These are phyloP conservation scores for Ylistrum balloti DNA, from an alignment of 1,140 invertebrate genomes.

Conservation along the genomic window DNA sequence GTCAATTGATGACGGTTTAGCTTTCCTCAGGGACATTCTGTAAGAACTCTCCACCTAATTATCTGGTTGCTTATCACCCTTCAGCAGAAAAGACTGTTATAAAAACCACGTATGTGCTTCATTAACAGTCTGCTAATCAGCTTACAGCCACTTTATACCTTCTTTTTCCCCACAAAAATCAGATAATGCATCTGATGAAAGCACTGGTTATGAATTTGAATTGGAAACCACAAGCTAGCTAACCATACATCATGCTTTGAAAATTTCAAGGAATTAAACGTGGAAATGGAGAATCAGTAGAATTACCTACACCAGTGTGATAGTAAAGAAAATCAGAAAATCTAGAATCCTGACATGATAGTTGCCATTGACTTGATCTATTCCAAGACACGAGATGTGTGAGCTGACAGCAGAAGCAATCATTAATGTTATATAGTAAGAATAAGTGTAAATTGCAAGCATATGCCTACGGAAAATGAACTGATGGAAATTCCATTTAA, in stretches of 20 bases:
- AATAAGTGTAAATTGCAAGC: conserved; percentile 3
- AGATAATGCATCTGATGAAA: too few relatives aligned
- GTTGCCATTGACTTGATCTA: neutral
- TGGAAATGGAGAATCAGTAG: too few relatives aligned
- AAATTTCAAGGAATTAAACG: too few relatives aligned
- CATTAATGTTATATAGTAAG: neutral
- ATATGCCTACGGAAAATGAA: neutral
- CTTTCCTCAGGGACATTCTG: neutral
- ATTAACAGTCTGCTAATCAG: neutral
- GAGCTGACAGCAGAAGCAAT: neutral
- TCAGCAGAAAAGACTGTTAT: neutral
- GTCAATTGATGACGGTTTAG: conserved; percentile 13
- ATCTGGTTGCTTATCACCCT: neutral
- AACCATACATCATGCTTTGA: too few relatives aligned
- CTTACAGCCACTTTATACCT: neutral
- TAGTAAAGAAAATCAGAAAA: too few relatives aligned
- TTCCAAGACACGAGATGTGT: neutral
- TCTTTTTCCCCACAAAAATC: too few relatives aligned
- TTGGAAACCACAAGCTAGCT: neutral
- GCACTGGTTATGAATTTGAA: too few relatives aligned
- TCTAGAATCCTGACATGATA: too few relatives aligned
- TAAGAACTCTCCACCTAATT: neutral
- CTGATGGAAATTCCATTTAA: conserved; percentile 23
- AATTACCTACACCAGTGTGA: too few relatives aligned
- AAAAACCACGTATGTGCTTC: neutral